phyloP scores from a whole-genome alignment of 2,113 vertebrate species.

The Otis tarda region DNA sequence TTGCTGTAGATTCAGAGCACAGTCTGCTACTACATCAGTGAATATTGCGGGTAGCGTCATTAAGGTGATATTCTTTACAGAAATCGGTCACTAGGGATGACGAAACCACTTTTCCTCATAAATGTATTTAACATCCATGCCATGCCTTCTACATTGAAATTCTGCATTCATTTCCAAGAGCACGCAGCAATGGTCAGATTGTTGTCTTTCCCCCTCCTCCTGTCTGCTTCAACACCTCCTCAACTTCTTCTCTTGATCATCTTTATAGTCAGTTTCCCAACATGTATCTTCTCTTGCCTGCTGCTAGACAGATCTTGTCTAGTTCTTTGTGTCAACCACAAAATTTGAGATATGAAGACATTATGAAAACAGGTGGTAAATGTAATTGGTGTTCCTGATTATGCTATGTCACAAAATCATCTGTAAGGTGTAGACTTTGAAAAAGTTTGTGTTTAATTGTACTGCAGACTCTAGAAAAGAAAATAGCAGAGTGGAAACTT shows the following conservation, averaged over 20 bases:
- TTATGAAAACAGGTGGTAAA: neutral
- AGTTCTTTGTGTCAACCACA: neutral
- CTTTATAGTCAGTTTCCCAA: neutral
- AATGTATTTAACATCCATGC: neutral
- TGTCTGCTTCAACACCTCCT: neutral
- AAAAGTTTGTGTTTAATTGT: slow-evolving; percentile 3
- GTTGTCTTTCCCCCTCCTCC: neutral
- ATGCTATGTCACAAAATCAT: neutral
- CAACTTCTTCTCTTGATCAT: neutral
- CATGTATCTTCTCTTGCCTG: neutral
- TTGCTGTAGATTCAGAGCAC: neutral
- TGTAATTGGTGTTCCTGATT: neutral
- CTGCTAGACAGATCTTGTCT: neutral
- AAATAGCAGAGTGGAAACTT: slow-evolving; percentile 76
- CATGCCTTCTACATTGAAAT: neutral
- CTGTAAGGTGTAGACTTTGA: neutral
- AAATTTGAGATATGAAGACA: neutral
- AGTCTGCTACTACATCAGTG: neutral
- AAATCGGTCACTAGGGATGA: neutral
- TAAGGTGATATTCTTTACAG: neutral
- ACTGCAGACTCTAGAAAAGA: slow-evolving; percentile 79
- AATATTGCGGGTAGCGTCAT: neutral
- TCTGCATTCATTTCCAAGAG: neutral
- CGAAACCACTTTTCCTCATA: neutral
- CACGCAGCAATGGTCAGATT: neutral